Evolutionary conservation across 2,888 invertebrate species (phyloP).

Genomic region (Lordiphosa andalusiaca): DNA sequence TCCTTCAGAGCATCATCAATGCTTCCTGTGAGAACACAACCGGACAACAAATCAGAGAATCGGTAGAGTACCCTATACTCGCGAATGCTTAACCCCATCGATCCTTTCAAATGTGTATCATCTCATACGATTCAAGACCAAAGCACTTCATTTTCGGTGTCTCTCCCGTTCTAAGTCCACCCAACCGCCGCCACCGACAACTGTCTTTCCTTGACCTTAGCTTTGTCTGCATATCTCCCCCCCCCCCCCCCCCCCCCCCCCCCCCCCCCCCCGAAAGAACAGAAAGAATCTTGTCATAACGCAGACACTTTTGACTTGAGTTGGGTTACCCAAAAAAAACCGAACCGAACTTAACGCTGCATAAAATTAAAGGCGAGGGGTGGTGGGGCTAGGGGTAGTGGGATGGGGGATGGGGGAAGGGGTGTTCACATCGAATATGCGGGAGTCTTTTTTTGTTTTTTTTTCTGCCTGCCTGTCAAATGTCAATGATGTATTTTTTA

Average conservation of each 20-base stretch:
- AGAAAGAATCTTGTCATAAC: background rate
- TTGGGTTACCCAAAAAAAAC: slow-evolving; percentile 2
- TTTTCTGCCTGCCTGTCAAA: slow-evolving; percentile 62
- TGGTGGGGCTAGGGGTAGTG: background rate
- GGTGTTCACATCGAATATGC: background rate
- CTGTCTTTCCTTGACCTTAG: slow-evolving; percentile 15
- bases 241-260: no score
- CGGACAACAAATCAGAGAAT: no score
- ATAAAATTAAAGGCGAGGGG: slow-evolving; percentile 45
- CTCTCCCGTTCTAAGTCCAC: background rate
- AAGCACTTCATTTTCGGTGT: no score
- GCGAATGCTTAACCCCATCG: no score
- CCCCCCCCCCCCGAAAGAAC: background rate
- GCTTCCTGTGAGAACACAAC: no score
- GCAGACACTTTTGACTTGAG: no score
- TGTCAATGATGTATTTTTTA: slow-evolving; percentile 58
- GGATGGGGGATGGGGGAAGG: slow-evolving; percentile 21
- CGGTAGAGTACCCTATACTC: no score
- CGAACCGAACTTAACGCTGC: slow-evolving; percentile 43
- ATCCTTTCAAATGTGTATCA: no score
- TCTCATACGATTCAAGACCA: no score
- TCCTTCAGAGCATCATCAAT: no score
- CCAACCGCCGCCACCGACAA: slow-evolving; percentile 7
- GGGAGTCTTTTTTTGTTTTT: no score
- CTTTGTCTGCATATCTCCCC: background rate